phyloP scores from a whole-genome alignment of 2,888 invertebrate genomes.

The Papilio demoleus region DNA sequence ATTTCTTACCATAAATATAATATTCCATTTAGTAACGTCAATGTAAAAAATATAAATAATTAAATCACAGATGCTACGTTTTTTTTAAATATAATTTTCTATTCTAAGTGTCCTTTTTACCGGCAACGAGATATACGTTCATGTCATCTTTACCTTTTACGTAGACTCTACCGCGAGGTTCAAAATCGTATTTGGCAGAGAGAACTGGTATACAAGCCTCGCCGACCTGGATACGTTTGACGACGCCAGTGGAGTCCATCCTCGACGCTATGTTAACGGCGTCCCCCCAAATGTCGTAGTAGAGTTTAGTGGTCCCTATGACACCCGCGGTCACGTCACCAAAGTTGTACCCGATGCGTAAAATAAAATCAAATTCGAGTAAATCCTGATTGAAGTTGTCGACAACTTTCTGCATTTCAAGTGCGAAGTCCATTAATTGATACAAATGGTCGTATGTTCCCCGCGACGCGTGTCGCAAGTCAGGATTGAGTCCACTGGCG shows the following conservation, averaged over 20 bases:
- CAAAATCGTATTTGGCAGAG: slow-evolving; percentile 91
- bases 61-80: slow-evolving; percentile 82
- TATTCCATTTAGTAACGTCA: slow-evolving; percentile 45
- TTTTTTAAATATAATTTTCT: slow-evolving; percentile 53
- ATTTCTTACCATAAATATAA: slow-evolving; percentile 46
- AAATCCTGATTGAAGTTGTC: slow-evolving; percentile 95
- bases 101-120: slow-evolving; percentile 77
- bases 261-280: slow-evolving; percentile 98
- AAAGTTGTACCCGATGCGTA: slow-evolving; percentile 95
- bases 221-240: slow-evolving; percentile 92
- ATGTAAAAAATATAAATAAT: slow-evolving; percentile 53
- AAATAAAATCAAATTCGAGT: slow-evolving; percentile 93
- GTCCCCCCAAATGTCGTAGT: slow-evolving; percentile 99
- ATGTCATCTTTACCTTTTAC: slow-evolving; percentile 98
- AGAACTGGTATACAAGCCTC: slow-evolving; percentile 89
- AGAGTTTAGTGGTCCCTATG: slow-evolving; percentile 97
- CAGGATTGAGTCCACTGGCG: slow-evolving; percentile 96
- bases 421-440: slow-evolving; percentile 95
- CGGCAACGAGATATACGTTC: slow-evolving; percentile 91
- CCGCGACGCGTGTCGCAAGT: slow-evolving; percentile 86
- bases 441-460: slow-evolving; percentile 91
- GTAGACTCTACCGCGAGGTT: slow-evolving; percentile 95
- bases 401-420: slow-evolving; percentile 95
- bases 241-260: slow-evolving; percentile 98
- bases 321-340: slow-evolving; percentile 98